Evolutionary conservation across 1,140 invertebrate species (phyloP).

Genomic region (Dolichoris vasculosae): DNA sequence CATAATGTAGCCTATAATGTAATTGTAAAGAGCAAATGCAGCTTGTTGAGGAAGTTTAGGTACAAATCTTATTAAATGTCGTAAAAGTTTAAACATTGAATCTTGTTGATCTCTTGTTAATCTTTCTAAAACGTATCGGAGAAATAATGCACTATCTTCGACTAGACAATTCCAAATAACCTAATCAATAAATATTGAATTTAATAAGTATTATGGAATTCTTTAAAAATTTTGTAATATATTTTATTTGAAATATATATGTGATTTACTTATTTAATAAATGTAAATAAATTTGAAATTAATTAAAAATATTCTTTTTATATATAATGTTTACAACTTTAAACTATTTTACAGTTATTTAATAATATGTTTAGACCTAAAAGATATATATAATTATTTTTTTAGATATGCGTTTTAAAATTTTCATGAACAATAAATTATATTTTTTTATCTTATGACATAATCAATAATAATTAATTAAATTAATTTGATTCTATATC

Average conservation of each 20-base stretch:
- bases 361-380: no score
- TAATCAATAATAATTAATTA: no score
- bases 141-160: conserved; percentile 97
- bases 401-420: no score
- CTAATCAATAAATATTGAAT: conserved; percentile 71
- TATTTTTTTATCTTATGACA: no score
- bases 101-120: conserved; percentile 96
- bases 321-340: no score
- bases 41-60: conserved; percentile 96
- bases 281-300: no score
- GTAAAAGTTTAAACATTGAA: conserved; percentile 93
- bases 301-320: no score
- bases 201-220: background rate
- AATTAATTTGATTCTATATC: no score
- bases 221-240: background rate
- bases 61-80: conserved; percentile 95
- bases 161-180: conserved; percentile 98
- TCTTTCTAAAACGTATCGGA: conserved; percentile 96
- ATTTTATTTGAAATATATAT: background rate
- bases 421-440: no score
- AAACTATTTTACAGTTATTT: no score
- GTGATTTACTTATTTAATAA: no score
- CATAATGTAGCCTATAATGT: conserved; percentile 99
- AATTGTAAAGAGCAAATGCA: conserved; percentile 99
- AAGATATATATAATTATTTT: no score